A percentile compares a stretch with the other conserved stretches of the same genome.
phyloP scores from a whole-genome alignment of 2,113 vertebrate species.

The Aegithalos caudatus region DNA sequence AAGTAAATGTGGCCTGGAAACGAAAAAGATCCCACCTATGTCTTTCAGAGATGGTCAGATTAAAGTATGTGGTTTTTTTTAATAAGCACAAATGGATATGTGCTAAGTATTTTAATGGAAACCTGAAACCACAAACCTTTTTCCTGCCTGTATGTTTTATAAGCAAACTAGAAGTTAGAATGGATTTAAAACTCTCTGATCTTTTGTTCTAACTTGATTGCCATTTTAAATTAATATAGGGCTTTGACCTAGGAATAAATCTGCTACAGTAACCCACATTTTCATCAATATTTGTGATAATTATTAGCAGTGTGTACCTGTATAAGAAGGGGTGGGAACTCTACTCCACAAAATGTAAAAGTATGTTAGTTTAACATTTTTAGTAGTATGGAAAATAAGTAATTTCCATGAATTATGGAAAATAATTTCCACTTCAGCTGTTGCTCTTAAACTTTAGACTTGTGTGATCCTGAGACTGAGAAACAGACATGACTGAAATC shows the following conservation, averaged over 20 bases:
- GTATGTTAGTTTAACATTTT: neutral
- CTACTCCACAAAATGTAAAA: neutral
- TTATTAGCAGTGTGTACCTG: neutral
- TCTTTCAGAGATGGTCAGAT: conserved; percentile 26
- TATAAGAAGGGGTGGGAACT: neutral
- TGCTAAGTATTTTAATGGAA: conserved; percentile 33
- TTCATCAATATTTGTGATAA: neutral
- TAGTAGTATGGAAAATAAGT: neutral
- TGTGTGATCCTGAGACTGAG: neutral
- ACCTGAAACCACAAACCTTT: conserved; percentile 26
- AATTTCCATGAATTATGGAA: neutral
- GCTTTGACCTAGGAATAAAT: neutral
- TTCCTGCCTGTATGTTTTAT: neutral
- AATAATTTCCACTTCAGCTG: neutral
- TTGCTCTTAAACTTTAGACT: neutral
- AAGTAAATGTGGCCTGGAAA: conserved; percentile 39
- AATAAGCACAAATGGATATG: conserved; percentile 34
- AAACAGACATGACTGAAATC: neutral
- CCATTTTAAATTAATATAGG: neutral
- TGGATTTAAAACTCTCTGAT: neutral
- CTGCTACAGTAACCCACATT: neutral
- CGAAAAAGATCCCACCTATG: conserved; percentile 3
- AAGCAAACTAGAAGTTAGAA: neutral
- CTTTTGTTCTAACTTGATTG: neutral
- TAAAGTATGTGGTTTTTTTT: conserved; percentile 16